Conservation (phyloP, 35 echinoderm and acorn worm species). For the Anneissia japonica region DNA sequence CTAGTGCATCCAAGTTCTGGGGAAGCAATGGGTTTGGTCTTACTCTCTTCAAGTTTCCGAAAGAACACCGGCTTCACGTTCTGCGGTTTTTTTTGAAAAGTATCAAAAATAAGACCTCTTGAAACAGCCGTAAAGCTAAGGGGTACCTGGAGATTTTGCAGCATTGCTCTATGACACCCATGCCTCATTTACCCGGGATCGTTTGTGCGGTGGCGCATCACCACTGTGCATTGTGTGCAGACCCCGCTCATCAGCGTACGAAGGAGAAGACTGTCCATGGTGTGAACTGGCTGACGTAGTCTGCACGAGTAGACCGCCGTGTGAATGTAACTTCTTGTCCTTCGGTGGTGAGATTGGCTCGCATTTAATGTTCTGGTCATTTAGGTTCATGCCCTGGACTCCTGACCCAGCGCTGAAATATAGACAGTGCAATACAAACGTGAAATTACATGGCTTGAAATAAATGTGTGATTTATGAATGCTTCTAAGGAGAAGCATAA, state of each 20-base stretch:
- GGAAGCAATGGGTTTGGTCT: not conserved
- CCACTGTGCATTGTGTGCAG: slow-evolving; percentile 22
- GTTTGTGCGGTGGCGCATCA: slow-evolving; percentile 79
- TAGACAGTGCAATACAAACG: too few relatives aligned
- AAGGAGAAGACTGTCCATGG: slow-evolving; percentile 37
- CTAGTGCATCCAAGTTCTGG: not conserved
- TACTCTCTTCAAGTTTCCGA: not conserved
- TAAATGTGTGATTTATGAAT: too few relatives aligned
- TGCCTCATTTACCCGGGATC: slow-evolving; percentile 59
- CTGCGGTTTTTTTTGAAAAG: not conserved
- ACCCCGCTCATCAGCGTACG: slow-evolving; percentile 45
- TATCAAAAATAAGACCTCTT: not conserved
- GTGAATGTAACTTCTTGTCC: slow-evolving; percentile 66
- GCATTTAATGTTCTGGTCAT: slow-evolving; percentile 80
- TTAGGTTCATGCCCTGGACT: not conserved
- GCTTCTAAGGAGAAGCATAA: too few relatives aligned
- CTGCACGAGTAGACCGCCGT: slow-evolving; percentile 43
- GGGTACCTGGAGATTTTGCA: not conserved
- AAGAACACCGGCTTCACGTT: not conserved
- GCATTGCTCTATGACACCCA: slow-evolving; percentile 30
- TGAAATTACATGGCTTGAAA: too few relatives aligned
- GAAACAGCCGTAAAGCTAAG: not conserved
- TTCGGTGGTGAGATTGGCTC: slow-evolving; percentile 92
- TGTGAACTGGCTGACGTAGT: slow-evolving; percentile 59
- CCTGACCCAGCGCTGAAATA: not conserved